Evolutionary conservation across 2,797 vertebrate species (phyloP).

Genomic region (Mus minutoides): DNA sequence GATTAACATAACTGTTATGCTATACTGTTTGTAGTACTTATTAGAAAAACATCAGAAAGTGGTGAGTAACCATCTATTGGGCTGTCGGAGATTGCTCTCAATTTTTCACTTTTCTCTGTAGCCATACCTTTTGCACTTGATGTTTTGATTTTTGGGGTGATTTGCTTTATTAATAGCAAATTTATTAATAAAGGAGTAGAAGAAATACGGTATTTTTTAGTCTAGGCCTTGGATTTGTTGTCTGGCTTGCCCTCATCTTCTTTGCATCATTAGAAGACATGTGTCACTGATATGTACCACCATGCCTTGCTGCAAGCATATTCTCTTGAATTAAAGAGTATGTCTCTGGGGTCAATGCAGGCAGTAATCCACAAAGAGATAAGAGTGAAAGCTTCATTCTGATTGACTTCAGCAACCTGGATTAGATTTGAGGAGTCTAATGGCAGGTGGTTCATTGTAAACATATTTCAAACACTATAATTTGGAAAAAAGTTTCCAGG

Average conservation of each 20-base stretch:
- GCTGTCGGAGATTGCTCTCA: background rate
- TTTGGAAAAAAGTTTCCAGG: background rate
- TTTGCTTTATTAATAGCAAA: background rate
- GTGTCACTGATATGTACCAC: background rate
- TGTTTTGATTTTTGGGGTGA: background rate
- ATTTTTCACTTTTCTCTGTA: background rate
- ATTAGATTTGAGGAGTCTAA: background rate
- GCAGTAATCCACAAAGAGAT: background rate
- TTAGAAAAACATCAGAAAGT: conserved; percentile 8
- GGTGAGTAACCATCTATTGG: background rate
- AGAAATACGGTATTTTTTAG: background rate
- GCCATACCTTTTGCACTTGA: background rate
- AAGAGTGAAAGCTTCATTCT: background rate
- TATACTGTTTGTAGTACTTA: background rate
- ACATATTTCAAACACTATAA: background rate
- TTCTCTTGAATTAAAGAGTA: background rate
- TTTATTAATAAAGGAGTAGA: background rate
- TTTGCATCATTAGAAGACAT: background rate
- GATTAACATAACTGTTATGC: background rate
- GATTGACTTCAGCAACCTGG: background rate
- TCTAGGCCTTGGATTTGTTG: background rate
- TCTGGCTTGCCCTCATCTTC: background rate
- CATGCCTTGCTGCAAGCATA: background rate
- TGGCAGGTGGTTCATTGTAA: background rate
- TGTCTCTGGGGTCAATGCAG: background rate